Evolutionary conservation across 2,888 invertebrate species (phyloP).

Genomic region (Mayetiola destructor): DNA sequence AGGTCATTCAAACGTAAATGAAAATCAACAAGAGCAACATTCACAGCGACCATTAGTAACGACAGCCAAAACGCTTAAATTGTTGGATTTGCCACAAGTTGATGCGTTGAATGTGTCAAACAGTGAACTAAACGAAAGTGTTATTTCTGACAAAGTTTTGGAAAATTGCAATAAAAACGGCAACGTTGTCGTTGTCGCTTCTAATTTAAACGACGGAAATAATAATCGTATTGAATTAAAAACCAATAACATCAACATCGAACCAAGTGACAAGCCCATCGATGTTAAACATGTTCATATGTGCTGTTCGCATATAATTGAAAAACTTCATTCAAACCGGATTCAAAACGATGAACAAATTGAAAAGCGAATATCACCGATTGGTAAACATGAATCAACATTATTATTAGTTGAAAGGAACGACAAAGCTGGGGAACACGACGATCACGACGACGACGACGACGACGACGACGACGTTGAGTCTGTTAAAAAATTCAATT

Average conservation of each 20-base stretch:
- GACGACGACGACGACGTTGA: neutral
- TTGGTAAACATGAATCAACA: neutral
- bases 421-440: conserved; percentile 17
- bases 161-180: neutral
- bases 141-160: neutral
- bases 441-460: conserved; percentile 19
- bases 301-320: neutral
- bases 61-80: no score
- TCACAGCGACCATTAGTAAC: no score
- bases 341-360: neutral
- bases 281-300: neutral
- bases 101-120: neutral
- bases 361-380: neutral
- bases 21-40: neutral
- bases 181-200: no score
- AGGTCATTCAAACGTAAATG: neutral
- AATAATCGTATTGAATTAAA: conserved; percentile 4
- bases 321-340: neutral
- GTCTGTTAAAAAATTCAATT: neutral
- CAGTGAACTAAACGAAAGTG: neutral
- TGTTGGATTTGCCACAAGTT: neutral
- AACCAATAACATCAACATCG: neutral
- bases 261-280: neutral
- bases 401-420: neutral
- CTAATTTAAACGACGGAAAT: conserved; percentile 3